Conservation (phyloP, 2,888 invertebrate species). For the Prenolepis imparis region DNA sequence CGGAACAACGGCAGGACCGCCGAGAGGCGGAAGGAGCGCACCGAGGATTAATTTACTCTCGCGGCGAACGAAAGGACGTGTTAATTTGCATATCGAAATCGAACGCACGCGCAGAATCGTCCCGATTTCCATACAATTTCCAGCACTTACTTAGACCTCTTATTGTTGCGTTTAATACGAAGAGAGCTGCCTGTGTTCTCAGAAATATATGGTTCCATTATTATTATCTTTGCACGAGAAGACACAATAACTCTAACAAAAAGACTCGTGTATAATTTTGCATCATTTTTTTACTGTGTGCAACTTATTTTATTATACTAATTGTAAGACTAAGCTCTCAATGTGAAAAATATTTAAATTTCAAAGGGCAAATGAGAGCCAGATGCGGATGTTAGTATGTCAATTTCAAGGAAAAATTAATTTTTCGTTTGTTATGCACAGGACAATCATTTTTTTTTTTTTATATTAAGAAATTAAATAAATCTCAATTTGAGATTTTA, state of each 20-base stretch:
- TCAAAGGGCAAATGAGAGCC: too few species aligned
- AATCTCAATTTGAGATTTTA: too few species aligned
- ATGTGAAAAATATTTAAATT: too few species aligned
- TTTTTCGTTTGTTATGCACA: too few species aligned
- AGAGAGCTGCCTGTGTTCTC: conserved; percentile 18
- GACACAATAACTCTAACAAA: too few species aligned
- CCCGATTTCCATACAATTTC: conserved; percentile 54
- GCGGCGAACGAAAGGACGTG: conserved; percentile 55
- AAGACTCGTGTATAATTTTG: conserved; percentile 5
- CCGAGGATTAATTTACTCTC: conserved; percentile 63
- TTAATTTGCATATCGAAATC: conserved; percentile 76
- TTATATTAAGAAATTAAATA: too few species aligned
- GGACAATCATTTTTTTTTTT: too few species aligned
- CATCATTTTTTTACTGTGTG: background rate
- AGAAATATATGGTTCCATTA: background rate
- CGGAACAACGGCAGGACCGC: conserved; percentile 34
- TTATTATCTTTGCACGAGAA: background rate
- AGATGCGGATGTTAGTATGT: too few species aligned
- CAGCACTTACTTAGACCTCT: conserved; percentile 2
- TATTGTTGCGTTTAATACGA: background rate
- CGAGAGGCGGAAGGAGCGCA: conserved; percentile 32
- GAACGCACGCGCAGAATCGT: conserved; percentile 57
- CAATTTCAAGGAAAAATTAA: too few species aligned
- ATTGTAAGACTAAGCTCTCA: too few species aligned
- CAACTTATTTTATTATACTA: background rate